Evolutionary conservation across 2,797 vertebrate genomes (phyloP).

Genomic region (Spatula versicolor): DNA sequence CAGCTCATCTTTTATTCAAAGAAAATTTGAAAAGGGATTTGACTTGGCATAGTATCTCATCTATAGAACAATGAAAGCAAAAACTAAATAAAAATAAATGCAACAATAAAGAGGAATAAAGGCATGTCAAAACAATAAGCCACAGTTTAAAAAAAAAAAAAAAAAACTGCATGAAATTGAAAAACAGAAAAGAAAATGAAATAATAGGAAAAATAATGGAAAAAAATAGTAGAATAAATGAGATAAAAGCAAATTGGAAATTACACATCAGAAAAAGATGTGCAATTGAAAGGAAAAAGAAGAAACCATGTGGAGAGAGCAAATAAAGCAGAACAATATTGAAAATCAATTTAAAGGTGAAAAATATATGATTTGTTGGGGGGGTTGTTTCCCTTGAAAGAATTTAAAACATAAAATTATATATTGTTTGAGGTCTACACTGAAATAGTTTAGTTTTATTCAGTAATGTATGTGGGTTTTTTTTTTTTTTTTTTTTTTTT

Average conservation of each 20-base stretch:
- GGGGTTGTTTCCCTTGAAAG: background rate
- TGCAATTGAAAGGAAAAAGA: background rate
- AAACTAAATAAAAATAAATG: constrained; percentile 68
- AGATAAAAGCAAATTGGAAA: constrained; percentile 53
- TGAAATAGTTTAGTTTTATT: background rate
- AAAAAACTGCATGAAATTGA: constrained; percentile 19
- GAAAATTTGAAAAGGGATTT: constrained; percentile 67
- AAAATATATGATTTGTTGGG: constrained; percentile 14
- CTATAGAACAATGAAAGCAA: constrained; percentile 55
- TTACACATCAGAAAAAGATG: constrained; percentile 17
- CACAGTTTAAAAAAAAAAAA: background rate
- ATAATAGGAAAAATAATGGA: constrained; percentile 54
- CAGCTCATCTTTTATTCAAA: constrained; percentile 73
- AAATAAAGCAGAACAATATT: constrained; percentile 58
- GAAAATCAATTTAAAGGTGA: constrained; percentile 46
- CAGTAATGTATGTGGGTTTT: background rate
- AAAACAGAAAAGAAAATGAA: constrained; percentile 49
- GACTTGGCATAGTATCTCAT: constrained; percentile 61
- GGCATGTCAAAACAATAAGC: constrained; percentile 45
- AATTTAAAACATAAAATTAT: constrained; percentile 14
- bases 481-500: background rate
- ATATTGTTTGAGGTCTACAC: background rate
- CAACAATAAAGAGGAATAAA: constrained; percentile 71
- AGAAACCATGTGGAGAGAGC: constrained; percentile 2
- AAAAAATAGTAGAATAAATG: background rate